phyloP scores from a whole-genome alignment of 37 sponge, comb jelly and placozoan species.

The Cliona cf. orientalis region DNA sequence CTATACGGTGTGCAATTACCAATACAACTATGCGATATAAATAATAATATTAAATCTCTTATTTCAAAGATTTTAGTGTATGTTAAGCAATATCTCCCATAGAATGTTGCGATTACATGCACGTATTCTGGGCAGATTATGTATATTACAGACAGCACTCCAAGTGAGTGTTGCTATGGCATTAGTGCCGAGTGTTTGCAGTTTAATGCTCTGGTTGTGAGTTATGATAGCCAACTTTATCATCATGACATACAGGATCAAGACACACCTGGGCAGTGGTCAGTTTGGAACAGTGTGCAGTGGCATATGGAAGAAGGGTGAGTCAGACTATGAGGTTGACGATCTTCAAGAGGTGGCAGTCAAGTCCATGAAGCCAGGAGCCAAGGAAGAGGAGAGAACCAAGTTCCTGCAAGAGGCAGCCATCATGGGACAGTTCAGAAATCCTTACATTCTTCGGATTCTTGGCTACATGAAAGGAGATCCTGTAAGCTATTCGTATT shows the following conservation, averaged over 20 bases:
- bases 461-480: conserved; percentile 12
- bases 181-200: too few species aligned
- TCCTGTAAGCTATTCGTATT: conserved; percentile 8
- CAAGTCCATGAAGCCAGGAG: conserved; percentile 30
- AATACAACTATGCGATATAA: too few species aligned
- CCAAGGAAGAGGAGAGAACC: conserved; percentile 34
- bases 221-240: background rate
- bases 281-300: conserved; percentile 34
- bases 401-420: conserved; percentile 64
- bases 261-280: conserved; percentile 33
- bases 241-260: conserved; percentile 5
- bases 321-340: background rate
- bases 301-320: conserved; percentile 32
- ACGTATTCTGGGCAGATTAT: background rate
- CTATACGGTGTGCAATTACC: too few species aligned
- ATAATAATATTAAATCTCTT: too few species aligned
- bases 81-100: background rate
- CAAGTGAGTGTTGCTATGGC: background rate
- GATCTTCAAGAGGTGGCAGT: conserved; percentile 43
- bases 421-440: conserved; percentile 63
- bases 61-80: too few species aligned
- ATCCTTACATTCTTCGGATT: conserved; percentile 42
- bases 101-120: background rate
- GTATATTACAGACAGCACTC: background rate
- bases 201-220: too few species aligned